phyloP scores from a whole-genome alignment of 2,113 vertebrate genomes.

The Plecotus auritus region DNA sequence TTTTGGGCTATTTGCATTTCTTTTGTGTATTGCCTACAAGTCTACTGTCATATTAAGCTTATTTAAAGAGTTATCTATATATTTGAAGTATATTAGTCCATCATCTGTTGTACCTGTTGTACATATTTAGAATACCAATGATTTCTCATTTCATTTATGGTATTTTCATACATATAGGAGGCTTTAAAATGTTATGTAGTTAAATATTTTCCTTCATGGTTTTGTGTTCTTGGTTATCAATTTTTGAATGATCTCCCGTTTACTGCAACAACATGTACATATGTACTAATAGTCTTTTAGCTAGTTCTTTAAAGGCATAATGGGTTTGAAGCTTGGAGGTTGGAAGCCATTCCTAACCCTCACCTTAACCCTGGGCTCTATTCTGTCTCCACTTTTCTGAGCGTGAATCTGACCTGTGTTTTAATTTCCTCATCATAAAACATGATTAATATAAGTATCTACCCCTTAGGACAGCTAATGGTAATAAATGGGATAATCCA shows the following conservation, averaged over 20 bases:
- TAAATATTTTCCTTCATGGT: neutral
- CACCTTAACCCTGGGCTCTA: neutral
- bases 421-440: conserved; percentile 13
- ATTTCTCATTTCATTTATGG: neutral
- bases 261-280: neutral
- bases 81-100: neutral
- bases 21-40: neutral
- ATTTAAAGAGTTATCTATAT: neutral
- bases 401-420: neutral
- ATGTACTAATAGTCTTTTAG: neutral
- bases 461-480: neutral
- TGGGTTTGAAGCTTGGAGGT: neutral
- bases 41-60: neutral
- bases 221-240: neutral
- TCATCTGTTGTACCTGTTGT: neutral
- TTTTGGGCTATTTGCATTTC: neutral
- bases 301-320: neutral
- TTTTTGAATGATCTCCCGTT: neutral
- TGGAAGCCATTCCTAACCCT: neutral
- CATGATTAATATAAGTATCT: neutral
- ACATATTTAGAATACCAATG: neutral
- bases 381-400: neutral
- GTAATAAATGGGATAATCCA: neutral
- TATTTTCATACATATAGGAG: neutral
- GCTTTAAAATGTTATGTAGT: neutral